Percentiles rank a stretch among this genome's conserved stretches.
These are phyloP conservation scores for Sitodiplosis mosellana DNA, from an alignment of 1,140 invertebrate genomes.

Conservation along the genomic window DNA sequence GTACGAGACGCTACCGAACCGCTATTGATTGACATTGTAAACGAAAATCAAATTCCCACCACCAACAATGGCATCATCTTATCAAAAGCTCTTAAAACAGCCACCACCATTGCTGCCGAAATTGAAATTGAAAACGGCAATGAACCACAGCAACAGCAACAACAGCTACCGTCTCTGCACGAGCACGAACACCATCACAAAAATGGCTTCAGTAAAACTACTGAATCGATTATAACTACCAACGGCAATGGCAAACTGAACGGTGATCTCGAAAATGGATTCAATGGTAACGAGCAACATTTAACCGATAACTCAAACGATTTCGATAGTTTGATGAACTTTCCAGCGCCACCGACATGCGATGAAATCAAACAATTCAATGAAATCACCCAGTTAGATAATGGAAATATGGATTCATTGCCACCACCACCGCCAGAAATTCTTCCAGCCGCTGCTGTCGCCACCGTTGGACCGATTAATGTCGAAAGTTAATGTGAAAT, in stretches of 20 bases:
- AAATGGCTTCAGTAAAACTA: background rate
- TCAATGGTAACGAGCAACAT: background rate
- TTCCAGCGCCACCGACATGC: slow-evolving; percentile 20
- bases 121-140: background rate
- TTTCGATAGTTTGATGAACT: slow-evolving; percentile 22
- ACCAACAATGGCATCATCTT: slow-evolving; percentile 26
- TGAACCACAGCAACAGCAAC: background rate
- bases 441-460: slow-evolving; percentile 5
- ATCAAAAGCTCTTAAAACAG: slow-evolving; percentile 29
- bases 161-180: background rate
- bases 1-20: slow-evolving; percentile 28
- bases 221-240: no score
- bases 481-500: slow-evolving; percentile 1
- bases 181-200: background rate
- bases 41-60: slow-evolving; percentile 26
- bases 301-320: slow-evolving; percentile 3
- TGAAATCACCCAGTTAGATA: slow-evolving; percentile 16
- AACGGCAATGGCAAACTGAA: background rate
- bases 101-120: slow-evolving; percentile 9
- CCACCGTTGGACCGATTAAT: background rate
- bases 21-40: slow-evolving; percentile 27
- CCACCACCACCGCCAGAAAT: slow-evolving; percentile 17
- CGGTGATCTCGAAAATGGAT: background rate
- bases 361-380: slow-evolving; percentile 22
- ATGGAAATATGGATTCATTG: slow-evolving; percentile 21